Evolutionary conservation across 2,888 invertebrate species (phyloP), one percentile per base, ranked within the genome.

Genomic region (Exocentrus adspersus): DNA sequence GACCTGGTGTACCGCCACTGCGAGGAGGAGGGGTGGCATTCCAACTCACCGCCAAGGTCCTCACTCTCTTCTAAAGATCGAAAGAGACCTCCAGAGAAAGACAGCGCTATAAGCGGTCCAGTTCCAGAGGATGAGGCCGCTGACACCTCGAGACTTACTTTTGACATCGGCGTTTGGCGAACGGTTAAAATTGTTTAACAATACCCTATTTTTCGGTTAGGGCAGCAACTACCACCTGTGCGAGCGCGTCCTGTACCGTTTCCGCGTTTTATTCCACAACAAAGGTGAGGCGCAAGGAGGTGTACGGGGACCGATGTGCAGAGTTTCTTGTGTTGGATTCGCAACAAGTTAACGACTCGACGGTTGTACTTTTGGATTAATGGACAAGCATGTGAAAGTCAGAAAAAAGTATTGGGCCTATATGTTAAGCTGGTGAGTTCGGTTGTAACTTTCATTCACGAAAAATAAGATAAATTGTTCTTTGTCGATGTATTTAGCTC

Each of bases 11-110:
- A 2, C 19, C 46, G 45, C 24, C 24, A 24, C 24, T 24, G 24
- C 24, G 7, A 56, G 64, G 60, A 69, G 73, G 71, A 70, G 74
- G 74, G 75, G 70, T 69, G 62, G 73, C 77, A 77, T 77, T 77
- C 77, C 76, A 72, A 62, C 60, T 46, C 53, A 65, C 65, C 68
- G 71, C 70, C 77, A 77, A 77, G 77, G 77, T 72, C 73, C 71
- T 30, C 20, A 28, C 19, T 28, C 57, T 46, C 46, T 46, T 46
- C 17, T 30, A 17, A 46, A 45, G 46, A 57, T n/a, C 57, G 46
- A 57, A 45, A 57, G 57, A 57, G 46, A 46, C 24, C 10, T 14
- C 16, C 56, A 56, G 64, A 64, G 52, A 60, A 56, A 57, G 64
- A 64, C 60, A 19, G 51, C 20, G 28, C 17, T 14, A 50, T 50